These are phyloP conservation scores for human (Homo sapiens) DNA, from an alignment of 2,113 vertebrate genomes.

Conservation along the genomic window GRCh38 chr17:41231501-41232000, in stretches of 20 bases:
- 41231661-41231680: too few species aligned
- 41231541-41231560: background rate
- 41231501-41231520: background rate
- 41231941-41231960: rapidly evolving
- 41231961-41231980: background rate
- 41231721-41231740: background rate
- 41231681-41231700: background rate
- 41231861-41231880: background rate
- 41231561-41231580: background rate
- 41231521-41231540: background rate
- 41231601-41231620: too few species aligned
- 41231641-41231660: background rate
- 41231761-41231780: background rate
- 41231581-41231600: background rate
- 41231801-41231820: background rate
- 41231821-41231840: background rate
- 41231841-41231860: background rate
- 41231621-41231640: background rate
- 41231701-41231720: background rate
- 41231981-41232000: background rate
- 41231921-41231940: background rate
- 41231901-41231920: background rate
- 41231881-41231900: background rate
- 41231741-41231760: too few species aligned
- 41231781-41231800: background rate